A percentile compares a stretch with the other conserved stretches of the same genome.
Conservation (phyloP, 2,797 vertebrate genomes). For the Onychomys torridus region DNA sequence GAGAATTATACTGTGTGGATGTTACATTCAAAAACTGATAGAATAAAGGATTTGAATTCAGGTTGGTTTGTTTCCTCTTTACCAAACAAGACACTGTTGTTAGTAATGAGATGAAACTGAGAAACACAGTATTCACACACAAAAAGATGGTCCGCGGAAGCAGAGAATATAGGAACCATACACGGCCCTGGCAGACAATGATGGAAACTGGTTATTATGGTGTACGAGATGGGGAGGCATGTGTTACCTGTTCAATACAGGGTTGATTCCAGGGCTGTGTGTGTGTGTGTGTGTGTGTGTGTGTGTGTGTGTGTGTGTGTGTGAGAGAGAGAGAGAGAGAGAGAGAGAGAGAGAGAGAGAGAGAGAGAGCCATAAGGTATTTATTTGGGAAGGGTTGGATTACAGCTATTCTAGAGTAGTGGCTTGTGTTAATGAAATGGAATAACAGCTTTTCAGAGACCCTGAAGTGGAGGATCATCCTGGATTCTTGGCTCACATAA, state of each 20-base stretch:
- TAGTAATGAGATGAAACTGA: not conserved
- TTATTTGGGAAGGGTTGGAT: not conserved
- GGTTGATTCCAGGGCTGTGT: not conserved
- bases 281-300: not conserved
- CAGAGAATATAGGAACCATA: not conserved
- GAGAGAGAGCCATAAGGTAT: not conserved
- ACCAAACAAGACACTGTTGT: not conserved
- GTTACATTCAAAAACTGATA: not conserved
- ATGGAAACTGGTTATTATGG: not conserved
- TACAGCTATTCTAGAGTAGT: not conserved
- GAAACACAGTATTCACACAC: not conserved
- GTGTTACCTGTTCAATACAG: not conserved
- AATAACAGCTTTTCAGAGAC: not conserved
- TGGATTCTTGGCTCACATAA: not conserved
- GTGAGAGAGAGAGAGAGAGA: too few species aligned
- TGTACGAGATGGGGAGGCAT: not conserved
- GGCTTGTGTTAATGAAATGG: not conserved
- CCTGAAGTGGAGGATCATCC: not conserved
- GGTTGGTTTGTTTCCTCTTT: not conserved
- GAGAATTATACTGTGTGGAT: not conserved
- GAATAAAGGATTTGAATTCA: slow-evolving; percentile 5
- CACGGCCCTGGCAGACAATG: not conserved
- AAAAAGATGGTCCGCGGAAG: not conserved
- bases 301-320: not conserved
- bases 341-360: not conserved